These are phyloP conservation scores for Etheostoma spectabile DNA, from an alignment of 2,113 vertebrate species.

Conservation along the genomic window DNA sequence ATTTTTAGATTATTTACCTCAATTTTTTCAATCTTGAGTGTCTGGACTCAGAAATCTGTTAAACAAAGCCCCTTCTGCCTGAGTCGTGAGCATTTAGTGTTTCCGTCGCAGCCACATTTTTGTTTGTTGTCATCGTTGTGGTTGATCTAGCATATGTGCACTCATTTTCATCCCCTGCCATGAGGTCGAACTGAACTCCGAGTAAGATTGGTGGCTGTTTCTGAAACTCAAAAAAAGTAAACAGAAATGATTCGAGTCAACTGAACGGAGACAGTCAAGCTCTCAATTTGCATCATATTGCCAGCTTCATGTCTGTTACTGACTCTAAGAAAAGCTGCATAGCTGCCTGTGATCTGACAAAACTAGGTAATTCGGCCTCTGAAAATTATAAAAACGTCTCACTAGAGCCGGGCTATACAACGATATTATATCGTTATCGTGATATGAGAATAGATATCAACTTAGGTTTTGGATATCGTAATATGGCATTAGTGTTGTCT, in stretches of 20 bases:
- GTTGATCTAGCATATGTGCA: slow-evolving; percentile 57
- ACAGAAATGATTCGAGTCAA: neutral
- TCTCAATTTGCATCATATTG: neutral
- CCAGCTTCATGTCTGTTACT: neutral
- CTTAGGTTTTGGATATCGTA: too few relatives aligned
- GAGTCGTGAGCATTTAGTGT: slow-evolving; percentile 27
- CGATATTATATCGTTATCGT: too few relatives aligned
- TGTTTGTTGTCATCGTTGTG: slow-evolving; percentile 41
- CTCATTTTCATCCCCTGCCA: slow-evolving; percentile 36
- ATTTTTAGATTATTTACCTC: slow-evolving; percentile 60
- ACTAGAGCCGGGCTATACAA: too few relatives aligned
- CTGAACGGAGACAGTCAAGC: neutral
- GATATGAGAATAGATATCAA: too few relatives aligned
- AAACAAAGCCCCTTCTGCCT: slow-evolving; percentile 34
- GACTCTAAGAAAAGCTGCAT: neutral
- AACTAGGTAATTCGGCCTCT: neutral
- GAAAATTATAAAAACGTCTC: neutral
- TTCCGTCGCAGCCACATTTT: slow-evolving; percentile 17
- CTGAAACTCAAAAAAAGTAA: slow-evolving; percentile 18
- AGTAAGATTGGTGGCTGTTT: slow-evolving; percentile 15
- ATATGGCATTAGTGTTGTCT: too few relatives aligned
- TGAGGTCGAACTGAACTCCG: slow-evolving; percentile 16
- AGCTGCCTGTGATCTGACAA: slow-evolving; percentile 5
- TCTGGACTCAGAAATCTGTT: slow-evolving; percentile 37
- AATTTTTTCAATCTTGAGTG: slow-evolving; percentile 34